These are phyloP conservation scores for Arizona elegans DNA, from an alignment of 2,113 vertebrate species.

Conservation along the genomic window DNA sequence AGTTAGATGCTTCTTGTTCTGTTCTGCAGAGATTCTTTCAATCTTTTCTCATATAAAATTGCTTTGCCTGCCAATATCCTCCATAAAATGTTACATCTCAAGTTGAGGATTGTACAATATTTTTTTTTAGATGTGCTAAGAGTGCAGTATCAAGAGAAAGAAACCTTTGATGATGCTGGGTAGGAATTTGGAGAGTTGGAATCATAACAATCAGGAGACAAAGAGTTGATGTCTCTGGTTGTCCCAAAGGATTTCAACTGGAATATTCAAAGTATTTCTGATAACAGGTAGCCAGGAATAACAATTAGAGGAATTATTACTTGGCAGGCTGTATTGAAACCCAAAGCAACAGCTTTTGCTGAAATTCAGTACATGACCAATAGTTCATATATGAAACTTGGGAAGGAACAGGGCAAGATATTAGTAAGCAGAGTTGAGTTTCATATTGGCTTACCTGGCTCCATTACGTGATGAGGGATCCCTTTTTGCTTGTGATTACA, in stretches of 20 bases:
- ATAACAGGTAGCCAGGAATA: conserved; percentile 52
- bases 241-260: background rate
- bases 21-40: background rate
- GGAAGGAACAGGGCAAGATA: conserved; percentile 25
- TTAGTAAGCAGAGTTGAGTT: background rate
- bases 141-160: background rate
- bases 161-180: background rate
- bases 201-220: background rate
- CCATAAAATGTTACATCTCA: background rate
- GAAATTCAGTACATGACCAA: conserved; percentile 55
- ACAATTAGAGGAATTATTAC: conserved; percentile 22
- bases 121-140: background rate
- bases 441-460: conserved; percentile 58
- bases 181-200: background rate
- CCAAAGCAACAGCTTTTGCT: conserved; percentile 49
- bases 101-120: background rate
- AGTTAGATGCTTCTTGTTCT: background rate
- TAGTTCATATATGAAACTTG: conserved; percentile 34
- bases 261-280: conserved; percentile 48
- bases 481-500: background rate
- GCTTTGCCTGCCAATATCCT: background rate
- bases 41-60: background rate
- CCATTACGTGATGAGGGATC: conserved; percentile 23
- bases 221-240: fast-evolving
- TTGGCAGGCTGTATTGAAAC: conserved; percentile 53